Conservation (phyloP, 2,797 vertebrate genomes). For the Peromyscus melanophrys region DNA sequence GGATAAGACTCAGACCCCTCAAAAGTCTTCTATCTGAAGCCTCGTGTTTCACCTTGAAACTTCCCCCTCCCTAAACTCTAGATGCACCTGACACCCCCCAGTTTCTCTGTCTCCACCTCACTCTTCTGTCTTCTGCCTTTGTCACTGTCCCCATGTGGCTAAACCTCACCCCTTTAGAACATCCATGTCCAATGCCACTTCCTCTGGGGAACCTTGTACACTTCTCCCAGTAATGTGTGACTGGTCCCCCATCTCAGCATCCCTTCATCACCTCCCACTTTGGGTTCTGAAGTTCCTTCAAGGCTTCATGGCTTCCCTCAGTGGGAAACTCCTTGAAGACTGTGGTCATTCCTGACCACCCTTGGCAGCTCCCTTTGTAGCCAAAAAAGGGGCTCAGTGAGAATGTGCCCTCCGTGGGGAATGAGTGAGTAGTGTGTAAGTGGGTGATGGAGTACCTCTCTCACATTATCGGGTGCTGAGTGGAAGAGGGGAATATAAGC, state of each 20-base stretch:
- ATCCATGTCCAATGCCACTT: background rate
- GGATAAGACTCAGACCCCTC: background rate
- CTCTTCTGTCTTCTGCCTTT: background rate
- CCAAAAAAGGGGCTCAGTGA: constrained; percentile 20
- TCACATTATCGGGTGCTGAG: background rate
- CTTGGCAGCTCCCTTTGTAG: background rate
- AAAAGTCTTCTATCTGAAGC: background rate
- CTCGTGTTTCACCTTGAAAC: background rate
- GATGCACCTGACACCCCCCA: background rate
- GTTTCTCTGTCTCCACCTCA: background rate
- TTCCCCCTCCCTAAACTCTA: background rate
- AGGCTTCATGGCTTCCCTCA: background rate
- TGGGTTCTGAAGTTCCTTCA: background rate
- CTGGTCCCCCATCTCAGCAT: background rate
- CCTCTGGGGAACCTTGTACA: background rate
- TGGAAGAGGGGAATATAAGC: background rate
- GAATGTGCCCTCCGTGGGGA: background rate
- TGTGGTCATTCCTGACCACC: background rate
- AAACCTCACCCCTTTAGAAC: background rate
- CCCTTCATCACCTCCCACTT: background rate
- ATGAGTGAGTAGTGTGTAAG: background rate
- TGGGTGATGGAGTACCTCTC: background rate
- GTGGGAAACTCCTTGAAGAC: background rate
- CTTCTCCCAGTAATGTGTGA: background rate
- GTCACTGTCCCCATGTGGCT: background rate